Percentiles rank a stretch among this genome's conserved stretches.
These are phyloP conservation scores for Brachionus sp. DNA, from an alignment of 1,140 invertebrate species.

Conservation along the genomic window DNA sequence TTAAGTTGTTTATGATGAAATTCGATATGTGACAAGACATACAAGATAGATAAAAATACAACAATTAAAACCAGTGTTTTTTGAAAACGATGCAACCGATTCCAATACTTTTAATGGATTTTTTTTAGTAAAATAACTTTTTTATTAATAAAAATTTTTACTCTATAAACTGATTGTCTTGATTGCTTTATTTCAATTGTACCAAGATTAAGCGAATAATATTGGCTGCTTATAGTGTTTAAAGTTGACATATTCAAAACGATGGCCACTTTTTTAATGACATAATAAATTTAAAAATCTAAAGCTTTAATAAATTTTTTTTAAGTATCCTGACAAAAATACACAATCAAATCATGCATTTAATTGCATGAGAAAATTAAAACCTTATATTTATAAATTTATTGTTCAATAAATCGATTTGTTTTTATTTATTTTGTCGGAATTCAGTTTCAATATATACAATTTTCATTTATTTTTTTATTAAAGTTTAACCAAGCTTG, in stretches of 20 bases:
- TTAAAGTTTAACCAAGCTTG: not conserved
- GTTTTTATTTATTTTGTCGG: not conserved
- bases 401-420: not conserved
- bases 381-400: not conserved
- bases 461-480: not conserved
- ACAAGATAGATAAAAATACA: not conserved
- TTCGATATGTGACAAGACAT: slow-evolving; percentile 35
- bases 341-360: not conserved
- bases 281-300: not conserved
- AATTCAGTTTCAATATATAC: not conserved
- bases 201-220: slow-evolving; percentile 43
- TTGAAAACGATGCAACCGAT: slow-evolving; percentile 36
- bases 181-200: slow-evolving; percentile 41
- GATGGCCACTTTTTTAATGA: not conserved
- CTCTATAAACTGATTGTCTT: slow-evolving; percentile 28
- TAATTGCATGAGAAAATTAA: slow-evolving; percentile 9
- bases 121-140: not conserved
- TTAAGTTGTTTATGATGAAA: slow-evolving; percentile 40
- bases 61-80: slow-evolving; percentile 25
- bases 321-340: not conserved
- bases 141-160: not conserved
- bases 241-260: not conserved
- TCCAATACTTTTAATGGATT: slow-evolving; percentile 2
- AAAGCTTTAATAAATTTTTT: not conserved
- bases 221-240: slow-evolving; percentile 28